Percentiles rank a stretch among this genome's conserved stretches.
Conservation (phyloP, 2,888 invertebrate species). For the Strigamia crassipes region DNA sequence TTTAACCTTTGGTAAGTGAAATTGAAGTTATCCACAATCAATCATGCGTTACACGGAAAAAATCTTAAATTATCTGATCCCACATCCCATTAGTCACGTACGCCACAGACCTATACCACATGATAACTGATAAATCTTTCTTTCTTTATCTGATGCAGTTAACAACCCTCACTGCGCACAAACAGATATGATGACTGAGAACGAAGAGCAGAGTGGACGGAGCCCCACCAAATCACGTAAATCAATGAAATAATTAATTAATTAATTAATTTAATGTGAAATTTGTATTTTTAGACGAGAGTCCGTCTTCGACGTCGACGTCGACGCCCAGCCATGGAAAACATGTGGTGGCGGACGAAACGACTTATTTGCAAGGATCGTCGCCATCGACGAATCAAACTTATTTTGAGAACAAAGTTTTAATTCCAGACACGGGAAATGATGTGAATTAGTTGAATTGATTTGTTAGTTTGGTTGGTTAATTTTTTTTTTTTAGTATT, state of each 20-base stretch:
- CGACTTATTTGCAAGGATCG: background rate
- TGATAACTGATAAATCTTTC: background rate
- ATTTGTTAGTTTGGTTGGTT: background rate
- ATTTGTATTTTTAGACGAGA: background rate
- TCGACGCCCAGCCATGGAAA: too few relatives aligned
- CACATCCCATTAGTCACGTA: too few relatives aligned
- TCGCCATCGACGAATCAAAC: background rate
- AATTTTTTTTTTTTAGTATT: conserved; percentile 43
- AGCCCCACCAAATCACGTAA: background rate
- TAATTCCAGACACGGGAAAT: background rate
- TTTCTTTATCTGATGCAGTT: background rate
- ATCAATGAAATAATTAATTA: background rate
- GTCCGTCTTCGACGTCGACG: background rate
- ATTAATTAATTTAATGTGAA: background rate
- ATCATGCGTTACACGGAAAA: background rate
- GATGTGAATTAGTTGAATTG: background rate
- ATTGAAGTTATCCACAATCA: background rate
- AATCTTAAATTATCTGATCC: background rate
- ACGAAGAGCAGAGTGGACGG: background rate
- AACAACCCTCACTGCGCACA: background rate
- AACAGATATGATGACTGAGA: background rate
- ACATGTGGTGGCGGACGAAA: background rate
- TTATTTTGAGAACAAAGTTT: conserved; percentile 7
- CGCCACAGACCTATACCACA: background rate
- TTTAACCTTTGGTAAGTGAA: background rate